Evolutionary conservation across 2,888 invertebrate species (phyloP), one percentile per base, ranked within the genome.

Genomic region (Nomada flava): DNA sequence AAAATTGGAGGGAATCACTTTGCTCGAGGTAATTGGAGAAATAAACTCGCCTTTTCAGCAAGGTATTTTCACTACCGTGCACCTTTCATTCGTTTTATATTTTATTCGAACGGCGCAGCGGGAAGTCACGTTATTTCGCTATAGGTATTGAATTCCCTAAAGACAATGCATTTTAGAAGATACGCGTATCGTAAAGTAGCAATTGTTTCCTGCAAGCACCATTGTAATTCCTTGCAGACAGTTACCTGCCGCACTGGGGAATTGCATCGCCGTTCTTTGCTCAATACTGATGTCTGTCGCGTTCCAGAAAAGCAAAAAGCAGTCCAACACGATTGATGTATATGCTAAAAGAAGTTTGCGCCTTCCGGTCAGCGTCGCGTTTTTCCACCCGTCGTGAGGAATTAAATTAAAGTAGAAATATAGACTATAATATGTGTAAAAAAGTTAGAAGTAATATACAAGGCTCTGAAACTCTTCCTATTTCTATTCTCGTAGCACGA

Each of bases 241-340:
- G 42, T 26, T 71, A 73, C 52, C 44, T 26, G 64, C 18, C 47
- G 60, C 52, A 50, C 26, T 57, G 55, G 75, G 63, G 23, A 74
- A 63, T 53, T 53, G 67, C 53, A 70, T 67, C 59, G 53, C 55
- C 57, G 52, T 72, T 63, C 63, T 65, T 72, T 55, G 78, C 64
- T 64, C 75, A 73, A 70, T 80, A 65, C 73, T 78, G 55, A 79
- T 75, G 62, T 59, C 79, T 87, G 75, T 82, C 77, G 87, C 89
- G 89, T 90, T 89, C 89, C 86, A 47, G 11, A 60, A 71, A 78
- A 60, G 80, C 76, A 82, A 79, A 83, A 86, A 84, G 79, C 79
- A 83, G 44, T 26, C 76, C 76, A 70, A 79, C 76, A 55, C 79
- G 59, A 68, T 76, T 81, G 73, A 89, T 79, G 87, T 89, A 87